These are phyloP conservation scores for Pogonocichla stellata DNA, from an alignment of 2,113 vertebrate species.

Conservation along the genomic window DNA sequence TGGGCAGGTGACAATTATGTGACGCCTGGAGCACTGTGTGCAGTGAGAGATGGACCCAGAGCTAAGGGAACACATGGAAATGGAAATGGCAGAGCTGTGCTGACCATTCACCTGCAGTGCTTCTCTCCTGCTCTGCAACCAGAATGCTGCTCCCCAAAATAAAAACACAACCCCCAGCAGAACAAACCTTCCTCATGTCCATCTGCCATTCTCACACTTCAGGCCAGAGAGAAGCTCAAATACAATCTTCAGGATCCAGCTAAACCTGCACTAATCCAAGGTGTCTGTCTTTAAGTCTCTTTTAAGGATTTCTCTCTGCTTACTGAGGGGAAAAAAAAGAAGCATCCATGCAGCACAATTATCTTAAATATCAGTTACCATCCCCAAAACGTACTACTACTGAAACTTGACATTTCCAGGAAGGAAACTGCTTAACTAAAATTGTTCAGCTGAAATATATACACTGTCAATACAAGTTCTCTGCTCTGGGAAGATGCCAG, in stretches of 20 bases:
- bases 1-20: fast-evolving
- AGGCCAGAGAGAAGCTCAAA: neutral
- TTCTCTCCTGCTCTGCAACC: neutral
- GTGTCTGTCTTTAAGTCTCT: neutral
- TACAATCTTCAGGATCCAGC: neutral
- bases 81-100: neutral
- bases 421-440: neutral
- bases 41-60: neutral
- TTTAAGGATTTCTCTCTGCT: neutral
- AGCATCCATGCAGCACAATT: neutral
- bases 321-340: neutral
- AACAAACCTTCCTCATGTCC: neutral
- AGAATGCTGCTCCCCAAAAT: neutral
- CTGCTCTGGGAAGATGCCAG: neutral
- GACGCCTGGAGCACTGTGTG: neutral
- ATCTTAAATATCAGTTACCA: neutral
- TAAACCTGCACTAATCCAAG: neutral
- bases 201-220: neutral
- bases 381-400: neutral
- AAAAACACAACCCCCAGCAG: neutral
- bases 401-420: neutral
- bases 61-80: fast-evolving
- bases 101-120: neutral
- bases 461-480: neutral
- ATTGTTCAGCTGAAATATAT: neutral